These are phyloP conservation scores for Micrasema longulum DNA, from an alignment of 1,140 invertebrate genomes.

Conservation along the genomic window DNA sequence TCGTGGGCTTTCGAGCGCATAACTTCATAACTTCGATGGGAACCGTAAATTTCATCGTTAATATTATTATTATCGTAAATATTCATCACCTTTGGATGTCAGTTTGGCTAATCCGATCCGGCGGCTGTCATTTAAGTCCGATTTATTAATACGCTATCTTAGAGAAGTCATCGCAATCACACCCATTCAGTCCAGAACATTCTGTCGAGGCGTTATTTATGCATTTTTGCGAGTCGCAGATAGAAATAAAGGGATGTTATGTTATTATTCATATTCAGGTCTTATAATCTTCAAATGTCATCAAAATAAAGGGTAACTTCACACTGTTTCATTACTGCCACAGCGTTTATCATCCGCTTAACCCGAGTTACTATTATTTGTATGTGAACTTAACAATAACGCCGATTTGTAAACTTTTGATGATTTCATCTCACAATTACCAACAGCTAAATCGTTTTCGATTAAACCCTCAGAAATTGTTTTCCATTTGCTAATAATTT, in stretches of 20 bases:
- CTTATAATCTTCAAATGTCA: too few relatives aligned
- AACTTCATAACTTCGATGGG: conserved; percentile 28
- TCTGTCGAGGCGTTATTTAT: conserved; percentile 42
- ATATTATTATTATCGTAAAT: conserved; percentile 31
- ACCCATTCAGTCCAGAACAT: conserved; percentile 34
- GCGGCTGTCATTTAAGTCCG: conserved; percentile 41
- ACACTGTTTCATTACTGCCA: not conserved
- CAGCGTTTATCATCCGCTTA: not conserved
- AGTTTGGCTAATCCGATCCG: conserved; percentile 35
- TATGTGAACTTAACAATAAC: too few relatives aligned
- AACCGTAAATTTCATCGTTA: conserved; percentile 38
- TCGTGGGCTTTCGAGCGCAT: conserved; percentile 20
- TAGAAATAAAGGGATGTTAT: conserved; percentile 13
- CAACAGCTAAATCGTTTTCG: too few relatives aligned
- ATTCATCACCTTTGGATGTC: conserved; percentile 35
- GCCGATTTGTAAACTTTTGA: too few relatives aligned
- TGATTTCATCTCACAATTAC: too few relatives aligned
- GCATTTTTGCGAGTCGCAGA: conserved; percentile 13
- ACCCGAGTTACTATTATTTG: too few relatives aligned
- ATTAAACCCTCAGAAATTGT: too few relatives aligned
- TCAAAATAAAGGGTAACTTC: too few relatives aligned
- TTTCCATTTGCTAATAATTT: too few relatives aligned
- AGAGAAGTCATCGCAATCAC: conserved; percentile 42
- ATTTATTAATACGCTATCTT: conserved; percentile 44
- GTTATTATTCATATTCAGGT: conserved; percentile 18